Base-by-base conservation (phyloP, 1,140 invertebrate genomes). In the Gryon sp. region DNA sequence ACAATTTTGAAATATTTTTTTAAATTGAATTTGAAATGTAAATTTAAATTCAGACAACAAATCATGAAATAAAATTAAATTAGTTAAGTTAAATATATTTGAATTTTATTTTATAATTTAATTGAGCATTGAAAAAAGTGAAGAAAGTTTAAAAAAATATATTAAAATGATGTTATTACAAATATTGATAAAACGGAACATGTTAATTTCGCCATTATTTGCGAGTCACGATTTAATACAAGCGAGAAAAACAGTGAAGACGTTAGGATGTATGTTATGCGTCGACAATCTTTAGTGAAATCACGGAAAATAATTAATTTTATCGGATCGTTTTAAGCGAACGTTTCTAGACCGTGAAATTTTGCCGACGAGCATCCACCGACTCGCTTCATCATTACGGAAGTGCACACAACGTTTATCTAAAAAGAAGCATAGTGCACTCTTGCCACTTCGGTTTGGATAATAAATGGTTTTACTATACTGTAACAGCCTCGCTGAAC, bases 291-390 rank as follows among this genome's bases (percentile, higher is more conserved):
- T 60, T 50, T 6, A 43, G 66, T 66, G 60, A 72, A 77, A 77
- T 77, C 74, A 57, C 53, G 55, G 68, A 46, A 77, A 77, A 72
- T 72, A 77, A 77, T 77, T 72, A 68, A 73, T 55, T 77, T 72
- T 77, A 77, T 77, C 75, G 75, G 63, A 69, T 69, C 62, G 68
- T 20, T 69, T 62, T 63, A 62, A 62, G 36, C 48, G 36, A 53
- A 30, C 62, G 63, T 78, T 78, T 78, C 55, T 78, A 78, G 69
- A 78, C 41, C 76, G 76, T 78, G 76, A 78, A 78, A 78, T 78
- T n/a, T 74, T 65, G 43, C 59, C 59, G 32, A 43, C 53, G 63
- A 78, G 69, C 66, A 60, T 70, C 66, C 46, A 77, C 57, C 28
- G 66, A 24, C 43, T 63, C 59, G 30, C 68, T 74, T 74, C 62